phyloP scores from a whole-genome alignment of 2,888 invertebrate genomes.

The Calameuta filiformis region DNA sequence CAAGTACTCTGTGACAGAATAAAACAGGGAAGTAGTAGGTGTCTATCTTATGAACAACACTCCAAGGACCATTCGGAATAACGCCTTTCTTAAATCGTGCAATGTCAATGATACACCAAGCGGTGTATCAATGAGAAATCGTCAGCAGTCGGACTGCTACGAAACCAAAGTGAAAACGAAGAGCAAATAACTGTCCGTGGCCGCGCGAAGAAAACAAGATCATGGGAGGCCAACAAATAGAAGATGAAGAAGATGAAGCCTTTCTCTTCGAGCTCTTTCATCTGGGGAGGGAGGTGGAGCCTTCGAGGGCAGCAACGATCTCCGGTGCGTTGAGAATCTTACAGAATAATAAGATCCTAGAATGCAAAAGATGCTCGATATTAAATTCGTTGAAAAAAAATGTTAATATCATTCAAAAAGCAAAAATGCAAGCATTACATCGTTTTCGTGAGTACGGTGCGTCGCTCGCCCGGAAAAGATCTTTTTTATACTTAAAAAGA shows the following conservation, averaged over 20 bases:
- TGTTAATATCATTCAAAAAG: not conserved
- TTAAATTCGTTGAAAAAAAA: not conserved
- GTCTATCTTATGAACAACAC: not conserved
- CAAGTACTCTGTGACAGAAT: not conserved
- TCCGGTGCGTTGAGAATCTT: not conserved
- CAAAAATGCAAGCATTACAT: not conserved
- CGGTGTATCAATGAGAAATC: not conserved
- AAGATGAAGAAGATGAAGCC: conserved; percentile 16
- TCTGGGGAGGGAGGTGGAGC: conserved; percentile 27
- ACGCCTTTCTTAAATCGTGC: not conserved
- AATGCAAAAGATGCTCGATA: not conserved
- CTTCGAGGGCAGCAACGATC: conserved; percentile 23
- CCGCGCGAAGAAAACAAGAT: conserved; percentile 28
- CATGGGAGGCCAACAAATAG: not conserved
- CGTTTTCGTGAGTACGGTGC: not conserved
- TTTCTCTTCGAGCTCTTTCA: conserved; percentile 32
- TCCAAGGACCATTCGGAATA: not conserved
- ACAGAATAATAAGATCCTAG: not conserved
- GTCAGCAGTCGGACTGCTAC: not conserved
- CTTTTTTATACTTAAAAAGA: not conserved
- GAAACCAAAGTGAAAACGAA: conserved; percentile 7
- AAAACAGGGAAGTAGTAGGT: not conserved
- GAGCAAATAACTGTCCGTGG: conserved; percentile 6
- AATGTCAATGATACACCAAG: not conserved
- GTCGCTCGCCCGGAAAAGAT: not conserved